Conservation (phyloP, 2,113 vertebrate genomes). For the Gnathonemus longibarbis region DNA sequence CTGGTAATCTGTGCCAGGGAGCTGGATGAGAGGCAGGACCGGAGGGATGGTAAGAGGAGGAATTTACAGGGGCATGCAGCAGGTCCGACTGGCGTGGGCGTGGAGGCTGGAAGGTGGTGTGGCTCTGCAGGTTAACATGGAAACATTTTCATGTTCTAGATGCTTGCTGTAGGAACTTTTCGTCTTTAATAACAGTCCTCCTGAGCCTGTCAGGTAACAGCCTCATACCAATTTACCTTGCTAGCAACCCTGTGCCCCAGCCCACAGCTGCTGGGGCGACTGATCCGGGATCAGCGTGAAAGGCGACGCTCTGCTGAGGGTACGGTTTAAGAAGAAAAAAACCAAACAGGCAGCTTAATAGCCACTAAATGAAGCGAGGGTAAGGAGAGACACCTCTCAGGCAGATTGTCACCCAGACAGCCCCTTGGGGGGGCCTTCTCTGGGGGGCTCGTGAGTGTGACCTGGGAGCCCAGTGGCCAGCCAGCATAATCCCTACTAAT, state of each 20-base stretch:
- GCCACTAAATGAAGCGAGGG: background rate
- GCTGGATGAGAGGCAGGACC: background rate
- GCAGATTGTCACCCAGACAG: slow-evolving; percentile 30
- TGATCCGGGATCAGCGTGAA: background rate
- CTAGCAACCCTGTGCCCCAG: background rate
- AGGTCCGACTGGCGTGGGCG: background rate
- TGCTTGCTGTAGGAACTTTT: background rate
- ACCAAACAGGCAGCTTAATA: background rate
- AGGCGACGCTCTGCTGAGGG: background rate
- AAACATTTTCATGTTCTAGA: background rate
- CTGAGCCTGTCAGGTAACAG: background rate
- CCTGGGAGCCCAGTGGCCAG: slow-evolving; percentile 47
- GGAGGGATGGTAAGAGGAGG: background rate
- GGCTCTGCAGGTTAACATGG: background rate
- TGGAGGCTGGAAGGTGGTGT: background rate
- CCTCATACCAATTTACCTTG: background rate
- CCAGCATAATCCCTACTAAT: slow-evolving; percentile 58
- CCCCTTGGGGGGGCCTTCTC: slow-evolving; percentile 24
- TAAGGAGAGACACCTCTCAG: background rate
- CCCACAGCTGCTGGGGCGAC: background rate
- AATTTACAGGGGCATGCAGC: background rate
- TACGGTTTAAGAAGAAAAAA: background rate
- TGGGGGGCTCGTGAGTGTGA: slow-evolving; percentile 45
- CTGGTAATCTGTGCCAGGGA: background rate
- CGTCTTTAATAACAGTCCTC: background rate